Evolutionary conservation across 2,113 vertebrate genomes (phyloP).

Genomic region (Saimiri boliviensis): DNA sequence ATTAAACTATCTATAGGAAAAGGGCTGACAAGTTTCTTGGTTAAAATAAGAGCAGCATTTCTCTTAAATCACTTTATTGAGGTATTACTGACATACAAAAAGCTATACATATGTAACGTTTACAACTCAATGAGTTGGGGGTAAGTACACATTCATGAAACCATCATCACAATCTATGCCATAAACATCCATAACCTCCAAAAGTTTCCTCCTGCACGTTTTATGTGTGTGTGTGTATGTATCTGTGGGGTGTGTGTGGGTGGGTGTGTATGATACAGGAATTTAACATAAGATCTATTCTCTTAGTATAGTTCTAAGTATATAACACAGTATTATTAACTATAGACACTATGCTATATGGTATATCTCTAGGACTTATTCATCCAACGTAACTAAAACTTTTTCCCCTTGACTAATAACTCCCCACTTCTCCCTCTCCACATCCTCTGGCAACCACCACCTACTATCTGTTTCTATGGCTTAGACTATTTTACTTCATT

Average conservation of each 20-base stretch:
- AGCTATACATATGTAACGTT: not conserved
- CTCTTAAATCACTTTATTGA: not conserved
- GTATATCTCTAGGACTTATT: not conserved
- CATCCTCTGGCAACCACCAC: not conserved
- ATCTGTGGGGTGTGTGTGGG: no score
- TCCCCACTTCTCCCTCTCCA: not conserved
- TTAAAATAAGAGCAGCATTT: slow-evolving; percentile 10
- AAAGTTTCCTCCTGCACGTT: not conserved
- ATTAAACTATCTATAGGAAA: not conserved
- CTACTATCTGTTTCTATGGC: not conserved
- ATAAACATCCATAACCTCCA: not conserved
- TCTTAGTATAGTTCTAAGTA: not conserved
- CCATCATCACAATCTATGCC: not conserved
- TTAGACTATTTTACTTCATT: not conserved
- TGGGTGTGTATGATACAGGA: not conserved
- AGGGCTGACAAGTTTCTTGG: not conserved
- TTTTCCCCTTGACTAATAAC: not conserved
- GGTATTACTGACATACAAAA: not conserved
- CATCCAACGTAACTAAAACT: not conserved
- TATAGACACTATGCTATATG: not conserved
- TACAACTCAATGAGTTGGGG: not conserved
- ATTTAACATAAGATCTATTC: not conserved
- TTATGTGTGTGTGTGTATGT: not conserved
- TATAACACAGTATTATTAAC: not conserved
- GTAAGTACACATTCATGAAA: not conserved